These are phyloP conservation scores for Misgurnus anguillicaudatus DNA, from an alignment of 2,113 vertebrate species.

Conservation along the genomic window DNA sequence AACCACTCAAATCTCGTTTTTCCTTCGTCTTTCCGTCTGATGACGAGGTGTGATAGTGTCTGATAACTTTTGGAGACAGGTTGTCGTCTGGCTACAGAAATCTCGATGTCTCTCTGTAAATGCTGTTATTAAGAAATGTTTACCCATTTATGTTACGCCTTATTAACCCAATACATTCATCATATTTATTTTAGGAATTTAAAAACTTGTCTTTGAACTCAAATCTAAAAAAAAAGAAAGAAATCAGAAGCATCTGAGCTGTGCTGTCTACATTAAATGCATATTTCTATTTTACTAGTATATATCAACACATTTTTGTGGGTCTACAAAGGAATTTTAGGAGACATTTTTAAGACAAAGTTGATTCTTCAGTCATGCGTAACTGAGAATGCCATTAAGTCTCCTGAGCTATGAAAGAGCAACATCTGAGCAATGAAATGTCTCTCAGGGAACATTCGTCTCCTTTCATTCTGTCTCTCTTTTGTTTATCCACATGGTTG, in stretches of 20 bases:
- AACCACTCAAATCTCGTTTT: neutral
- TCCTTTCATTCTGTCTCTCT: too few species aligned
- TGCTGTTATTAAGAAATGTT: conserved; percentile 57
- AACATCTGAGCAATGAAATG: conserved; percentile 70
- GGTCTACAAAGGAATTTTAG: too few species aligned
- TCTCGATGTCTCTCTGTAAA: conserved; percentile 59
- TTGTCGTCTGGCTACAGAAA: conserved; percentile 65
- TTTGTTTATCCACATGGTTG: conserved; percentile 49
- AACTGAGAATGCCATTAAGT: too few species aligned
- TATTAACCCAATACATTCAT: conserved; percentile 51
- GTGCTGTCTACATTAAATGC: too few species aligned
- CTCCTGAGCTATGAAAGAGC: too few species aligned
- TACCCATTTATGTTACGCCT: conserved; percentile 54
- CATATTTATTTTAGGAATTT: neutral
- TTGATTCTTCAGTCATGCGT: neutral
- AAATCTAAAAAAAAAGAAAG: too few species aligned
- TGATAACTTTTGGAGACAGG: conserved; percentile 71
- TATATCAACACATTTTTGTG: neutral
- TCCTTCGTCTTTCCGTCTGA: neutral
- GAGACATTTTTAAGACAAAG: neutral
- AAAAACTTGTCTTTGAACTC: too few species aligned
- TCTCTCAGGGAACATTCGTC: too few species aligned
- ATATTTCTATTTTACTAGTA: neutral
- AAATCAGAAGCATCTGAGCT: too few species aligned
- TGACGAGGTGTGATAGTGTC: conserved; percentile 6